Base-by-base conservation (phyloP, 2,888 invertebrate genomes). In the Tupiocoris notatus region DNA sequence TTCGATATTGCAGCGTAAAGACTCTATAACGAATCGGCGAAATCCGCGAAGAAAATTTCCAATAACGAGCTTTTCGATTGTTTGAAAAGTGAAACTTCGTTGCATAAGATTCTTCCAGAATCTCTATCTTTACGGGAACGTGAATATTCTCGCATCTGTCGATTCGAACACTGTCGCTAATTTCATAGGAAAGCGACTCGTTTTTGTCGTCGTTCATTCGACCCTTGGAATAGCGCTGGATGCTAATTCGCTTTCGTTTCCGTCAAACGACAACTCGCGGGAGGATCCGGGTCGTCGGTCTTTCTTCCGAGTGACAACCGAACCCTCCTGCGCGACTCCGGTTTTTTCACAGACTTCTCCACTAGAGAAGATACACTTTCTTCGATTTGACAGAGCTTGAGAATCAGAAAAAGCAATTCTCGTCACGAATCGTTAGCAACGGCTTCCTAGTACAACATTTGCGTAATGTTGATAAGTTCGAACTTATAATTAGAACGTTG, bases 191-290 rank as follows among this genome's bases (percentile, higher is more conserved):
- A 39, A 39, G 39, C 39, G 39, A 39, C 6, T 39, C 39, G 39
- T 39, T 39, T 39, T 39, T 39, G 39, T 39, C 12, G 39, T 39
- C 39, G 39, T 39, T 39, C n/a, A n/a, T n/a, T 39, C 12, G 39
- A 39, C 6, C 12, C 39, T 39, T 3, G 12, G 39, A 39, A 39
- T 18, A 64, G 1, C 25, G 9, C 17, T 1, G 25, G 64, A 64
- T 64, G 64, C 64, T 64, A 64, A 64, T 64, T 64, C 64, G 64
- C 64, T 64, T 64, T 64, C 64, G 24, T 64, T 24, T 64, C 24
- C 64, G 24, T 64, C 25, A 16, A 64, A 64, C 39, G 39, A 39
- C 39, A 39, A 39, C 39, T 39, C 39, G 3, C 39, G 12, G 39
- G 39, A 39, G 39, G 12, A 39, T 39, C 39, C 39, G 39, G 39